phyloP scores from a whole-genome alignment of 2,888 invertebrate genomes.

The Agapostemon virescens region DNA sequence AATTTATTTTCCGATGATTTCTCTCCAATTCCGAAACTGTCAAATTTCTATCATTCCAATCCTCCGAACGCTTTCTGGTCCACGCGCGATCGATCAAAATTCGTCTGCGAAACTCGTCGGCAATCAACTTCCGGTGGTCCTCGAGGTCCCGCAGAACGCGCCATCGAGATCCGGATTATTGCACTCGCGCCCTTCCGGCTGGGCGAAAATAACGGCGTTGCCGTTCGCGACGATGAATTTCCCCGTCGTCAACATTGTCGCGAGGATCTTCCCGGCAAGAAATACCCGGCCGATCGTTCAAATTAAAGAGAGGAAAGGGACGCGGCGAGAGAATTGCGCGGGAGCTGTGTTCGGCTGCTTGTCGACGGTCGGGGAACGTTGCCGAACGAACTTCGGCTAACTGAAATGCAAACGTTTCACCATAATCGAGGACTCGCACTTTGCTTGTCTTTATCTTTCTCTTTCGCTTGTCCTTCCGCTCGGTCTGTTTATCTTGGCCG shows the following conservation, averaged over 20 bases:
- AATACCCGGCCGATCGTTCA: neutral
- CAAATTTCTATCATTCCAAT: neutral
- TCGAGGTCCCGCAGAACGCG: neutral
- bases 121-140: neutral
- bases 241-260: neutral
- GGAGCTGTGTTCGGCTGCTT: conserved; percentile 20
- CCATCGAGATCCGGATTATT: neutral
- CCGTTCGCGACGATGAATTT: neutral
- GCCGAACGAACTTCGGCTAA: conserved; percentile 63
- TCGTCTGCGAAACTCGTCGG: neutral
- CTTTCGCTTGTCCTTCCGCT: conserved; percentile 32
- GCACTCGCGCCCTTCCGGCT: neutral
- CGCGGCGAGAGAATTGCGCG: neutral
- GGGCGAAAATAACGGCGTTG: neutral
- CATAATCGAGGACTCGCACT: conserved; percentile 56
- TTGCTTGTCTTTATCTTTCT: conserved; percentile 43
- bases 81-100: neutral
- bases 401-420: conserved; percentile 64
- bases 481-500: conserved; percentile 67
- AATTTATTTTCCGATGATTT: no score
- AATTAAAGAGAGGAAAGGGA: neutral
- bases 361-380: conserved; percentile 54
- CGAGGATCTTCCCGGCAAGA: neutral
- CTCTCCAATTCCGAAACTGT: no score
- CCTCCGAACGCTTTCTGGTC: neutral